A percentile compares a stretch with the other conserved stretches of the same genome.
Conservation (phyloP, 53 echinoderm and acorn worm genomes). For the Glandiceps talaboti region DNA sequence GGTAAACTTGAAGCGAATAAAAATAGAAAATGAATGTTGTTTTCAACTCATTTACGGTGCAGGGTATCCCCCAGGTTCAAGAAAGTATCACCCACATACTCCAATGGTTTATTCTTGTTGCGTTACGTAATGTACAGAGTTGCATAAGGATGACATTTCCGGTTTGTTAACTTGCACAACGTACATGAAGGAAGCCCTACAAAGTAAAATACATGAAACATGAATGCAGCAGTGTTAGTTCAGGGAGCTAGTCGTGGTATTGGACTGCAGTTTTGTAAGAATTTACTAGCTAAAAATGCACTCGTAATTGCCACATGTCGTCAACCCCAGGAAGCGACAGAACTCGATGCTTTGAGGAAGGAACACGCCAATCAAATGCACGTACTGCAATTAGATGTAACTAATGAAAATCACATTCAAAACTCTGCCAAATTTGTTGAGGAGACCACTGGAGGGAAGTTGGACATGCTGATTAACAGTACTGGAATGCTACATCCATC, state of each 20-base stretch:
- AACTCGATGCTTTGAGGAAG: constrained; percentile 17
- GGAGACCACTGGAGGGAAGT: constrained; percentile 4
- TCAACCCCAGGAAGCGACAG: constrained; percentile 24
- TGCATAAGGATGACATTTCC: too few relatives aligned
- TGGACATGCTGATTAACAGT: constrained; percentile 81
- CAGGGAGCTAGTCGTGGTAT: constrained; percentile 88
- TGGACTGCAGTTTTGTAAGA: constrained; percentile 70
- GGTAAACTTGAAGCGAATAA: too few relatives aligned
- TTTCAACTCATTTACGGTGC: too few relatives aligned
- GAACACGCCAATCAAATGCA: neutral
- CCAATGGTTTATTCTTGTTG: too few relatives aligned
- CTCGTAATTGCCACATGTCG: constrained; percentile 62
- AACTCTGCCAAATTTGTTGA: constrained; percentile 18
- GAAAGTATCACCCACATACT: too few relatives aligned
- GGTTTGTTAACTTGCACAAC: too few relatives aligned
- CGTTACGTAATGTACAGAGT: too few relatives aligned
- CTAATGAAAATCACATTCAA: constrained; percentile 33
- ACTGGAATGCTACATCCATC: constrained; percentile 73
- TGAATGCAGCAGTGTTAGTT: constrained; percentile 21
- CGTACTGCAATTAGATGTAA: constrained; percentile 41
- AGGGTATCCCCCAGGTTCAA: too few relatives aligned
- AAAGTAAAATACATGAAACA: too few relatives aligned
- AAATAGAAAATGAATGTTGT: too few relatives aligned
- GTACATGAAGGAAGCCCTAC: too few relatives aligned
- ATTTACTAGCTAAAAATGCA: constrained; percentile 28